These are phyloP conservation scores for Patella depressa DNA, from an alignment of 2,888 invertebrate species.

Conservation along the genomic window DNA sequence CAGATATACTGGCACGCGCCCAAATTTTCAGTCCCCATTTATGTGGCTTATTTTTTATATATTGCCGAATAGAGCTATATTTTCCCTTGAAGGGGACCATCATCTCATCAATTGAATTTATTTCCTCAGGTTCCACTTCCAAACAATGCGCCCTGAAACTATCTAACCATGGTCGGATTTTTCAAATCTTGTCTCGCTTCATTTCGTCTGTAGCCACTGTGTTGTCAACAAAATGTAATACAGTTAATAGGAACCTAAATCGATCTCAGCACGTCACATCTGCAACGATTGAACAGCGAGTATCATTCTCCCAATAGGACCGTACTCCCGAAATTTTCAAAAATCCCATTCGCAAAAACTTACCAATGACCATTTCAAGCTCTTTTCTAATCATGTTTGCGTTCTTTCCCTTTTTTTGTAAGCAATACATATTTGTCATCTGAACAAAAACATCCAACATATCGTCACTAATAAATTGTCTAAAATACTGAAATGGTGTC, in stretches of 20 bases:
- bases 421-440: slow-evolving; percentile 18
- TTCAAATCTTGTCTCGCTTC: slow-evolving; percentile 32
- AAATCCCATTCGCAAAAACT: slow-evolving; percentile 31
- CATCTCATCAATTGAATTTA: slow-evolving; percentile 53
- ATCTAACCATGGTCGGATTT: slow-evolving; percentile 36
- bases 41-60: slow-evolving; percentile 31
- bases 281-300: slow-evolving; percentile 28
- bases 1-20: slow-evolving; percentile 16
- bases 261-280: slow-evolving; percentile 31
- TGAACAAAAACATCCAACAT: neutral
- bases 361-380: slow-evolving; percentile 23
- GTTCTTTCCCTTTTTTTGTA: slow-evolving; percentile 20
- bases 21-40: slow-evolving; percentile 33
- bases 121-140: slow-evolving; percentile 52
- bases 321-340: slow-evolving; percentile 20
- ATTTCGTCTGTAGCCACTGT: slow-evolving; percentile 5
- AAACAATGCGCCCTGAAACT: slow-evolving; percentile 33
- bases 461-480: neutral
- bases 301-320: slow-evolving; percentile 30
- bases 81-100: slow-evolving; percentile 60
- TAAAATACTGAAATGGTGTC: neutral
- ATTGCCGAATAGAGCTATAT: slow-evolving; percentile 28
- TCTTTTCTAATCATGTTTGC: slow-evolving; percentile 22
- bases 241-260: slow-evolving; percentile 20
- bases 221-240: slow-evolving; percentile 29